Percentiles rank a stretch among this genome's conserved stretches.
Evolutionary conservation across 2,888 invertebrate genomes (phyloP).

Genomic region (Sphaerophoria taeniata): DNA sequence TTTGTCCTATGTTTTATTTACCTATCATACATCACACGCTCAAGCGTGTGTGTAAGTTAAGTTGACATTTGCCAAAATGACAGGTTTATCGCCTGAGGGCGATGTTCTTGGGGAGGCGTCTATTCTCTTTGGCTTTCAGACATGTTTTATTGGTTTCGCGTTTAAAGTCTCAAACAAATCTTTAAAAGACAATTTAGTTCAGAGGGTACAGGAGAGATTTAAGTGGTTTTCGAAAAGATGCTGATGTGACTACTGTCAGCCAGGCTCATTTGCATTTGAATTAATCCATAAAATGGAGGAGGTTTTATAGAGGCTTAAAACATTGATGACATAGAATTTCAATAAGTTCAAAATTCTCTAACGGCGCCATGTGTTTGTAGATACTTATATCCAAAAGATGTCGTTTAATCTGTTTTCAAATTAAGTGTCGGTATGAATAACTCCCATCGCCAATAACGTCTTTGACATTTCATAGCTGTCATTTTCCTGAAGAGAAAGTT

Average conservation of each 20-base stretch:
- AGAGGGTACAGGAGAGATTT: neutral
- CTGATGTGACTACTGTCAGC: slow-evolving; percentile 7
- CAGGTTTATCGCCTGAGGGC: slow-evolving; percentile 23
- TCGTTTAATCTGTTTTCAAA: neutral
- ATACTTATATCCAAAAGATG: slow-evolving; percentile 12
- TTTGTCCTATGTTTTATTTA: slow-evolving; percentile 8
- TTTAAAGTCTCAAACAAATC: neutral
- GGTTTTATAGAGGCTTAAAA: neutral
- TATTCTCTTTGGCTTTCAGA: neutral
- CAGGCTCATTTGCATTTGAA: slow-evolving; percentile 14
- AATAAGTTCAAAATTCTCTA: slow-evolving; percentile 10
- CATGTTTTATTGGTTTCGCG: neutral
- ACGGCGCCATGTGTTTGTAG: slow-evolving; percentile 1
- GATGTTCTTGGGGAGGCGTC: slow-evolving; percentile 4
- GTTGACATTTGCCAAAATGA: slow-evolving; percentile 34
- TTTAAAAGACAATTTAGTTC: neutral
- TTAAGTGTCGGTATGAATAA: neutral
- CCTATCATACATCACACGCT: neutral
- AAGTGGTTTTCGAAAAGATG: slow-evolving; percentile 9
- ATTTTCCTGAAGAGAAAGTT: slow-evolving; percentile 12
- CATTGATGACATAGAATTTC: slow-evolving; percentile 9
- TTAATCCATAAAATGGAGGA: slow-evolving; percentile 14
- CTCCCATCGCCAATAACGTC: neutral
- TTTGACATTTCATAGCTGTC: neutral
- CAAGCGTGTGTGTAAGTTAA: neutral